Evolutionary conservation across 2,797 vertebrate genomes (phyloP).

Genomic region (Leptatherina wallacei): DNA sequence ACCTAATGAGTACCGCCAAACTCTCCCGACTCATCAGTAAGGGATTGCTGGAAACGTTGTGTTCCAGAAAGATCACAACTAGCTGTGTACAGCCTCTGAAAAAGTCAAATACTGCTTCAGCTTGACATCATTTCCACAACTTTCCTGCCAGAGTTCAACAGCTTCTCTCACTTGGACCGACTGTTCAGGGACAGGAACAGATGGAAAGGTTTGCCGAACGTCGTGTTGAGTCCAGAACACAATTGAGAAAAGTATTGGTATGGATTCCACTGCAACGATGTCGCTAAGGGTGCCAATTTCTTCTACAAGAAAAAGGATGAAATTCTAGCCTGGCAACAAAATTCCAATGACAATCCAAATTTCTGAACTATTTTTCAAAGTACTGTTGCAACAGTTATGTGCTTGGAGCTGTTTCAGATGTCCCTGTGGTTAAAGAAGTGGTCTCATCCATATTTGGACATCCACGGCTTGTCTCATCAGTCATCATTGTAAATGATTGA

Average conservation of each 20-base stretch:
- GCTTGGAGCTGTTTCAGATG: not conserved
- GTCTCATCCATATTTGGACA: not conserved
- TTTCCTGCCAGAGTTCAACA: not conserved
- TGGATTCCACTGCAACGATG: not conserved
- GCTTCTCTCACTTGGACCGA: not conserved
- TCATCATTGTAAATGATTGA: not conserved
- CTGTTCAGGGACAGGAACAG: not conserved
- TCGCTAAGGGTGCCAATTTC: not conserved
- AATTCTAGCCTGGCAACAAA: not conserved
- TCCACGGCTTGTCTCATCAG: no score
- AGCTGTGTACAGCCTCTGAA: not conserved
- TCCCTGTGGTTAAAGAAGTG: not conserved
- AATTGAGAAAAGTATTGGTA: not conserved
- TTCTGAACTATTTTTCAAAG: not conserved
- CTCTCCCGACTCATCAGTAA: not conserved
- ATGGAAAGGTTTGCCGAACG: not conserved
- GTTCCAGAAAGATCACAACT: not conserved
- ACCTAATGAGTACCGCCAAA: not conserved
- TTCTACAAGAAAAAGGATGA: not conserved
- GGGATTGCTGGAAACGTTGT: constrained; percentile 8
- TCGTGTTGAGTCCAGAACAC: constrained; percentile 1
- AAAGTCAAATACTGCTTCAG: not conserved
- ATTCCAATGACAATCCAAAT: not conserved
- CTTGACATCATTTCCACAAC: not conserved
- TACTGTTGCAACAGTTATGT: not conserved